Conservation (phyloP, 2,797 vertebrate species). For the Neomorphus geoffroyi region DNA sequence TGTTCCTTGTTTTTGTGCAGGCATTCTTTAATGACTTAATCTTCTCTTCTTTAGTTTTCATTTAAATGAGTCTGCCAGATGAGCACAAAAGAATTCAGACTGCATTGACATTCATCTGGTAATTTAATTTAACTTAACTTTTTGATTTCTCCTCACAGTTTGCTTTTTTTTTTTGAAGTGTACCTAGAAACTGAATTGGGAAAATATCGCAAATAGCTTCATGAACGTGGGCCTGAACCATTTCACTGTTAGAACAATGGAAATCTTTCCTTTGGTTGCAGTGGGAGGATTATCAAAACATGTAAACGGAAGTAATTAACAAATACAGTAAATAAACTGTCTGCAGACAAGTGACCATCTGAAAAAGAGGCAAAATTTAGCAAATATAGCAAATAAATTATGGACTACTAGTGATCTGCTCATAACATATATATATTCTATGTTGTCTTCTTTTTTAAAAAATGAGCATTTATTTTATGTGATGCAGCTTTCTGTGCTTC, state of each 20-base stretch:
- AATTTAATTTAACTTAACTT: background rate
- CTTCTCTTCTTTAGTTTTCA: background rate
- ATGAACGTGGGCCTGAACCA: background rate
- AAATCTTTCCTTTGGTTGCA: background rate
- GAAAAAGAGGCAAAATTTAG: background rate
- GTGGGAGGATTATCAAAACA: background rate
- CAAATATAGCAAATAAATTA: background rate
- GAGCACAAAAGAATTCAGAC: background rate
- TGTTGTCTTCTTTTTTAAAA: background rate
- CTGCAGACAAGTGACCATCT: background rate
- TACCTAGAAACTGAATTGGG: background rate
- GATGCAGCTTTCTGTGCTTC: background rate
- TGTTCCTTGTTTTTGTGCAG: background rate
- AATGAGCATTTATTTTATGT: background rate
- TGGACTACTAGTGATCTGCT: background rate
- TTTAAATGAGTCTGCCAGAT: conserved; percentile 32
- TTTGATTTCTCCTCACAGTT: background rate
- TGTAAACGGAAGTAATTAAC: background rate
- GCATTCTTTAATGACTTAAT: conserved; percentile 11
- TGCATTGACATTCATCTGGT: background rate
- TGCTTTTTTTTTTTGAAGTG: background rate
- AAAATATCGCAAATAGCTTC: background rate
- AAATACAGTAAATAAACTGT: background rate
- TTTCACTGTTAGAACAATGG: background rate
- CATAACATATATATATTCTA: background rate